Evolutionary conservation across 2,797 vertebrate species (phyloP).

Genomic region (Apodemus agrarius): DNA sequence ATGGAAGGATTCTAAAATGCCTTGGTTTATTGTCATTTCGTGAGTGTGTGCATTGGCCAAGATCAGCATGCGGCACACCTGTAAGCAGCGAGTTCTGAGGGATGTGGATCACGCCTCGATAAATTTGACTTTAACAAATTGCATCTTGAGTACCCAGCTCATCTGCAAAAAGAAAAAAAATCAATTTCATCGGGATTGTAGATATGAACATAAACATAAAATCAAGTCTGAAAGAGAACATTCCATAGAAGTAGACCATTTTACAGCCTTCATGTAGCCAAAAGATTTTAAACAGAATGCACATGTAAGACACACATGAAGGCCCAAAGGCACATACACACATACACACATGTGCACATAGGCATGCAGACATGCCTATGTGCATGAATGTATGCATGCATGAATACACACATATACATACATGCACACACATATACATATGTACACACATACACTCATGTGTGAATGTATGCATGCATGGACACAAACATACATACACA

Average conservation of each 20-base stretch:
- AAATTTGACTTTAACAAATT: background rate
- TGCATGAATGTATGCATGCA: too few relatives aligned
- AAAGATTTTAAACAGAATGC: background rate
- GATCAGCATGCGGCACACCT: background rate
- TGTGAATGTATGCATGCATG: too few relatives aligned
- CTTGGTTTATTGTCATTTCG: accelerated
- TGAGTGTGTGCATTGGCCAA: background rate
- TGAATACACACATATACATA: too few relatives aligned
- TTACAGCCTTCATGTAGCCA: background rate
- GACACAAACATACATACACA: background rate
- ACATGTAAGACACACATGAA: background rate
- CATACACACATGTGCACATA: too few relatives aligned
- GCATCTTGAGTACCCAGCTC: background rate
- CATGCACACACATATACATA: background rate
- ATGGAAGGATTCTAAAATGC: background rate
- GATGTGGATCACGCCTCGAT: too few relatives aligned
- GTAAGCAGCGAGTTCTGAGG: background rate
- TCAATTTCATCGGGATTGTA: background rate
- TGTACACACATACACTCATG: background rate
- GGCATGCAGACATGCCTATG: background rate
- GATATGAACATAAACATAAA: background rate
- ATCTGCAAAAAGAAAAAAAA: background rate
- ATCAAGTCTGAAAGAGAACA: background rate
- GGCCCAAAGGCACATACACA: background rate
- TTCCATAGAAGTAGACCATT: background rate